Evolutionary conservation across 2,888 invertebrate species (phyloP).

Genomic region (Diabrotica balteata): DNA sequence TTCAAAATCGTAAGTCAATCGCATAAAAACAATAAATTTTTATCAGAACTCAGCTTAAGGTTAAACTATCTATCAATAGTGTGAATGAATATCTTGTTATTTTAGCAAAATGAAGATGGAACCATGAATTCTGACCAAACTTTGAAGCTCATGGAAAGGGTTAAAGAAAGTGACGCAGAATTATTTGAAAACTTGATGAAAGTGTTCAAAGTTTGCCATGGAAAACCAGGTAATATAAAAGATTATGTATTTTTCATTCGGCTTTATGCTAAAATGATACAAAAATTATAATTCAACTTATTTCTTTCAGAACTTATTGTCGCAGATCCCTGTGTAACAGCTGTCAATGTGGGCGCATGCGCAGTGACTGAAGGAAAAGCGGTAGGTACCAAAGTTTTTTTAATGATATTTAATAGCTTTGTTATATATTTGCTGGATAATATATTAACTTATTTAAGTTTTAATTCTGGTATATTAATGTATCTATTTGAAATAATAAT

Average conservation of each 20-base stretch:
- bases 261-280: neutral
- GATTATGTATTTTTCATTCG: neutral
- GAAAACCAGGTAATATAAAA: constrained; percentile 15
- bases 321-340: constrained; percentile 43
- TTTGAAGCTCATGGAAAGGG: constrained; percentile 30
- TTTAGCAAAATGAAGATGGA: constrained; percentile 40
- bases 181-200: constrained; percentile 36
- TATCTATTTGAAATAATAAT: no score
- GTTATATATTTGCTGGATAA: no score
- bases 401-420: no score
- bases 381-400: constrained; percentile 18
- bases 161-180: constrained; percentile 41
- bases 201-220: constrained; percentile 31
- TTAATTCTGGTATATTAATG: no score
- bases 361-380: constrained; percentile 38
- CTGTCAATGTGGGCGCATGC: constrained; percentile 39
- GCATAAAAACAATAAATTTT: neutral
- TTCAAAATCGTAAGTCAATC: constrained; percentile 39
- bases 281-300: neutral
- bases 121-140: constrained; percentile 35
- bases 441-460: no score
- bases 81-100: constrained; percentile 8
- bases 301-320: constrained; percentile 37
- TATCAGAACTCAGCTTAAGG: no score
- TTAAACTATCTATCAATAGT: no score